These are phyloP conservation scores for Synanthedon tipuliformis DNA, from an alignment of 2,888 invertebrate genomes.

Conservation along the genomic window DNA sequence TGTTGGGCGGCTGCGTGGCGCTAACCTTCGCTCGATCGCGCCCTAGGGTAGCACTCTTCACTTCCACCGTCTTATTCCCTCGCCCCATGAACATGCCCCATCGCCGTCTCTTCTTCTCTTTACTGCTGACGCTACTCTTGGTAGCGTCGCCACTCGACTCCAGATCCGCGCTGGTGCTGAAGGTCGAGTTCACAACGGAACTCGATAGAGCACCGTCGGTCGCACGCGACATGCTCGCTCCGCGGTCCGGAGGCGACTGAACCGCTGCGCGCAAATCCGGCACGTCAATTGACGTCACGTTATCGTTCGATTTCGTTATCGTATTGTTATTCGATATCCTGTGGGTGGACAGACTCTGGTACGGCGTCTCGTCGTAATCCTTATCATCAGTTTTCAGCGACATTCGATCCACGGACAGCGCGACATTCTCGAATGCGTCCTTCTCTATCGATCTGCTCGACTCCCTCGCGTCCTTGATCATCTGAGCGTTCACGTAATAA, in stretches of 20 bases:
- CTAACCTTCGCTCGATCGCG: slow-evolving; percentile 72
- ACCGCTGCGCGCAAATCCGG: slow-evolving; percentile 18
- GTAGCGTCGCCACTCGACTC: slow-evolving; percentile 24
- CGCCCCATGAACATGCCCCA: slow-evolving; percentile 80
- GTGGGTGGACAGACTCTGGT: slow-evolving; percentile 55
- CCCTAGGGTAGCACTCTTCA: slow-evolving; percentile 77
- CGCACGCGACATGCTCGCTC: slow-evolving; percentile 21
- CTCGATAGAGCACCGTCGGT: slow-evolving; percentile 34
- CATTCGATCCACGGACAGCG: slow-evolving; percentile 36
- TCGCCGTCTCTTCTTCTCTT: slow-evolving; percentile 72
- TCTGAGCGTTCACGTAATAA: slow-evolving; percentile 60
- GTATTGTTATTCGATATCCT: slow-evolving; percentile 43
- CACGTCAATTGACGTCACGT: slow-evolving; percentile 52
- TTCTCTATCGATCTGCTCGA: slow-evolving; percentile 38
- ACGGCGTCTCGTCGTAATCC: slow-evolving; percentile 55
- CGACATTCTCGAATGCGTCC: slow-evolving; percentile 37
- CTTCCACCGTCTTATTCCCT: slow-evolving; percentile 66
- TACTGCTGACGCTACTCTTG: slow-evolving; percentile 30
- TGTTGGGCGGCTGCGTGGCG: slow-evolving; percentile 56
- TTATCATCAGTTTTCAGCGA: slow-evolving; percentile 41
- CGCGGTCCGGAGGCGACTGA: slow-evolving; percentile 6
- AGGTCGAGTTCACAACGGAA: slow-evolving; percentile 37
- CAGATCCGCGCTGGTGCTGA: slow-evolving; percentile 37
- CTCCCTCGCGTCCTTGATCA: slow-evolving; percentile 52
- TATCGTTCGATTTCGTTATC: slow-evolving; percentile 38